Base-by-base conservation (phyloP, 2,888 invertebrate species). In the Leptura quadrifasciata region DNA sequence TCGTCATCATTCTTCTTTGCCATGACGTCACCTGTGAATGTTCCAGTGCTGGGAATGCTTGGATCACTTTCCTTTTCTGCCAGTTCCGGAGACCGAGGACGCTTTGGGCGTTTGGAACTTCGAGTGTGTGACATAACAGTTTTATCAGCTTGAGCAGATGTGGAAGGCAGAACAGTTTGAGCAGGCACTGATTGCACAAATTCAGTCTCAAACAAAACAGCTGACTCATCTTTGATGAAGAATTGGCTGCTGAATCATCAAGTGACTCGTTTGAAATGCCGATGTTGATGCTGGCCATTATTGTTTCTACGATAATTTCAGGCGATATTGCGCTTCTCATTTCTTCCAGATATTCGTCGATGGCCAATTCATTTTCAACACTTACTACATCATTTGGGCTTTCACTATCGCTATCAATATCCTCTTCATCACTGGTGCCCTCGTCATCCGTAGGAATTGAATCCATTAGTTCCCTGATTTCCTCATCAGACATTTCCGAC, bases 21-120 rank as follows among this genome's bases (percentile, higher is more conserved):
- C 47, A 47, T 47, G n/a, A 47, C 47, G 47, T 47, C 47, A 47
- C 47, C 47, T 2, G 47, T 47, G n/a, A 47, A 47, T 47, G 47
- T 47, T 47, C 47, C 47, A 4, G 47, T 47, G 10, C 3, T 47
- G n/a, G 47, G 15, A 47, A 47, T 8, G 8, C 8, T 47, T 47
- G 47, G 47, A 10, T 8, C 47, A 47, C 47, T 8, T 47, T 47
- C 47, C n/a, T 47, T 8, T 47, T 47, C 47, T 15, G n/a, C n/a
- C 8, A 47, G 15, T 47, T 47, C 47, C 8, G 47, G 47, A 1
- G 47, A 47, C n/a, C 47, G 10, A 8, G 47, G 47, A 47, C 47
- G 47, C n/a, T 47, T 47, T 8, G 2, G 1, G 8, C n/a, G 47
- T n/a, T 2, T 47, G 47, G n/a, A 47, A 47, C 3, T 47, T 47